These are phyloP conservation scores for Myanophis thanlyinensis DNA, from an alignment of 2,113 vertebrate species.

Conservation along the genomic window DNA sequence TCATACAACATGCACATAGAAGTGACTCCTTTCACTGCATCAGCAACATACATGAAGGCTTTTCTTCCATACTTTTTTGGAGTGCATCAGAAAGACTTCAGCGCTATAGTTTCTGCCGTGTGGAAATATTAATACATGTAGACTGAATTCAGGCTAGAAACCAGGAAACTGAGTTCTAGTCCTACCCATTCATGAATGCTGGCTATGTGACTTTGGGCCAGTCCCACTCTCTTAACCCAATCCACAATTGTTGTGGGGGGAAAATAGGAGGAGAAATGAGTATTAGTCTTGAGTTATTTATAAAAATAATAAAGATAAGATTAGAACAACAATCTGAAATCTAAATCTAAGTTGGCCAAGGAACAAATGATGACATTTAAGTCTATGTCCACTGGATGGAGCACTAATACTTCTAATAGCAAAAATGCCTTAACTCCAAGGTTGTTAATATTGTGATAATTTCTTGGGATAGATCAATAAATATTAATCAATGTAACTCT, in stretches of 20 bases:
- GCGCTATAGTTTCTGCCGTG: neutral
- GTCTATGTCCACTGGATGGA: constrained; percentile 62
- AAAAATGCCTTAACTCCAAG: neutral
- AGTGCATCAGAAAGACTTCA: neutral
- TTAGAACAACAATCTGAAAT: neutral
- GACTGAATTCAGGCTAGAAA: neutral
- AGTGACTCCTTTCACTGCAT: neutral
- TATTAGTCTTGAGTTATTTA: neutral
- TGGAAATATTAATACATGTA: neutral
- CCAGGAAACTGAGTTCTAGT: neutral
- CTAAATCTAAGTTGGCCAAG: neutral
- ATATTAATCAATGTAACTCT: constrained; percentile 33
- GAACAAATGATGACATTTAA: neutral
- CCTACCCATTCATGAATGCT: neutral
- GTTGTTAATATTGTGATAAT: neutral
- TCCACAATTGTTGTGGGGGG: neutral
- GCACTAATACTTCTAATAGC: constrained; percentile 56
- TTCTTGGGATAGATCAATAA: constrained; percentile 10
- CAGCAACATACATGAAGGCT: neutral
- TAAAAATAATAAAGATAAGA: neutral
- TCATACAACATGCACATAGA: neutral
- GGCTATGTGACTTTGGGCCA: neutral
- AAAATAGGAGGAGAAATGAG: neutral
- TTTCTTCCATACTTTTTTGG: neutral
- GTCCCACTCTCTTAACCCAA: neutral